Percentiles rank a stretch among this genome's conserved stretches.
These are phyloP conservation scores for Apamea crenata DNA, from an alignment of 2,888 invertebrate species.

Conservation along the genomic window DNA sequence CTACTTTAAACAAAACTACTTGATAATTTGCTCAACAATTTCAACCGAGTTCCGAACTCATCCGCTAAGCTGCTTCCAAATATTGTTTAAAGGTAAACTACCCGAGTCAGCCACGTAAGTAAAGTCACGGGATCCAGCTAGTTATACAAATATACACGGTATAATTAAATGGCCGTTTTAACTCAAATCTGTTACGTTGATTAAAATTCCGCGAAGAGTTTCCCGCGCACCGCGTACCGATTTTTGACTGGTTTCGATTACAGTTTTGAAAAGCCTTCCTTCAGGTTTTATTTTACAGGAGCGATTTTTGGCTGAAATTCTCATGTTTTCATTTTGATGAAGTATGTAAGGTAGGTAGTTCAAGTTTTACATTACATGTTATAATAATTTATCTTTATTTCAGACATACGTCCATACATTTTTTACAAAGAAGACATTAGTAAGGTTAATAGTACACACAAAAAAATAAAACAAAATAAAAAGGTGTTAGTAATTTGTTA, in stretches of 20 bases:
- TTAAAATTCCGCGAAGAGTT: constrained; percentile 70
- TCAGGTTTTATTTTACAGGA: constrained; percentile 52
- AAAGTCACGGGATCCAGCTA: constrained; percentile 45
- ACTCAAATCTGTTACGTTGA: constrained; percentile 71
- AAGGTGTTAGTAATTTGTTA: no score
- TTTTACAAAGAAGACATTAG: no score
- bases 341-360: background rate
- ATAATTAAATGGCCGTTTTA: constrained; percentile 65
- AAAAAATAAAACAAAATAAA: no score
- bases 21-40: constrained; percentile 16
- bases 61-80: constrained; percentile 37
- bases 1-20: constrained; percentile 6
- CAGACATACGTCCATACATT: no score
- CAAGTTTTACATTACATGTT: background rate
- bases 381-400: no score
- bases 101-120: constrained; percentile 39
- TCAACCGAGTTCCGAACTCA: constrained; percentile 30
- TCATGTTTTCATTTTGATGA: constrained; percentile 43
- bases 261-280: constrained; percentile 59
- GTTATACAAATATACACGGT: constrained; percentile 49
- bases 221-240: constrained; percentile 29
- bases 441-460: no score
- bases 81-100: constrained; percentile 51
- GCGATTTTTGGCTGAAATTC: constrained; percentile 33
- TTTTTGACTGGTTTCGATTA: constrained; percentile 63